Evolutionary conservation across 35 echinoderm and acorn worm species (phyloP), one percentile per base, ranked within the genome.

Genomic region (Strongylocentrotus purpuratus): DNA sequence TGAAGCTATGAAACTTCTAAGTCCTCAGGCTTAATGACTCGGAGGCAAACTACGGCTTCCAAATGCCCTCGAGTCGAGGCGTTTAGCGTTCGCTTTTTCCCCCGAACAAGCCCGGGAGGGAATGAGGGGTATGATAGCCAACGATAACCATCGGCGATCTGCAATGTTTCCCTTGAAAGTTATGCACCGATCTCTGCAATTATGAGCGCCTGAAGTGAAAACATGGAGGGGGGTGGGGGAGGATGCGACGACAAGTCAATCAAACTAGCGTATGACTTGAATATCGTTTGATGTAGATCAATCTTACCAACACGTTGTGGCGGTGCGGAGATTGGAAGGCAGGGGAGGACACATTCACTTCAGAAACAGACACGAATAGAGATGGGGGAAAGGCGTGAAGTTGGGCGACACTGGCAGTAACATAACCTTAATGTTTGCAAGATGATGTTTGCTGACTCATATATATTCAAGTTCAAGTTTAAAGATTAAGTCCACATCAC

Each of bases 1-100:
- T 93, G 46, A 46, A 93, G 91, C 91, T 93, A 93, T 93, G 58
- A 93, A 93, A 93, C 91, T 93, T 93, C 91, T 12, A 93, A 89
- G 46, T 93, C 91, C 91, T 93, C 91, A 58, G 91, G 91, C 91
- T 58, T 55, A 55, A 93, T 93, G 91, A 93, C 91, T 93, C 45
- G 33, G n/a, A 93, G 91, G 91, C 91, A 93, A 93, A 93, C 45
- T 32, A 46, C 45, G 91, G 32, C 91, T 58, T 93, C 48, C n/a
- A 22, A 33, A 33, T 46, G 87, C 33, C 87, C 87, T 89, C 87
- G 87, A 89, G 87, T 89, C 87, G 87, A 89, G 87, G 45, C 87
- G 33, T 89, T 89, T 89, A 89, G 32, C 87, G 87, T 89, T 9
- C 8, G 20, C 33, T 28, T 78, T 78, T 78, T 78, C 33, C 12